Evolutionary conservation across 2,888 invertebrate species (phyloP), one percentile per base, ranked within the genome.

Genomic region (Eupithecia insigniata): DNA sequence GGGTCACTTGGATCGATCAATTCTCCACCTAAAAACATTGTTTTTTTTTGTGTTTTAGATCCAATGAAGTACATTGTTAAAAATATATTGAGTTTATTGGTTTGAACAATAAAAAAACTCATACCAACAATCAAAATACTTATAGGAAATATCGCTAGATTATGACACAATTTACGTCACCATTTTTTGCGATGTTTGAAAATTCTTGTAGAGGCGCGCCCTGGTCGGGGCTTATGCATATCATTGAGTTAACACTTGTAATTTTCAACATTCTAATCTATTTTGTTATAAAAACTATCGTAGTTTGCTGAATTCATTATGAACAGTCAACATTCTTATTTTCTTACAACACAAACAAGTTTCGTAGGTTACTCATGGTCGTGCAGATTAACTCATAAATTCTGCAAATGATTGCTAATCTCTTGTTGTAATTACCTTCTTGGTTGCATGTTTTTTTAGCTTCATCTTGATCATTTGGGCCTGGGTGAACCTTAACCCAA

Each of bases 401-500:
- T 34, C 34, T 7, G 7, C n/a, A n/a, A 36, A 12, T 34, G 1
- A 36, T 1, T 36, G 46, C 2, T n/a, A 18, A 39, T 1, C 14
- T 36, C 14, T 36, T 36, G 14, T 60, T 62, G 32, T 62, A n/a
- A n/a, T 62, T 62, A 62, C 61, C 61, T 62, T 62, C 61, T 5
- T 32, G 34, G 32, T 62, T 4, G n/a, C 61, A 62, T 16, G 34
- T 34, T 18, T 30, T 32, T 14, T 62, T 62, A n/a, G 61, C 61
- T 32, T 62, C 61, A 22, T 62, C 61, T n/a, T 62, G 32, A 34
- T 62, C 61, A 18, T 62, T 62, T 4, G 61, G 61, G 10, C 32
- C 61, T 1, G 61, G 61, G 32, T 62, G 61, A 62, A 62, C 32
- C 61, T 62, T 62, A 2, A 62, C 61, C 61, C 61, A 62, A 12